Base-by-base conservation (phyloP, 2,888 invertebrate genomes). In the Epistrophe eligans region DNA sequence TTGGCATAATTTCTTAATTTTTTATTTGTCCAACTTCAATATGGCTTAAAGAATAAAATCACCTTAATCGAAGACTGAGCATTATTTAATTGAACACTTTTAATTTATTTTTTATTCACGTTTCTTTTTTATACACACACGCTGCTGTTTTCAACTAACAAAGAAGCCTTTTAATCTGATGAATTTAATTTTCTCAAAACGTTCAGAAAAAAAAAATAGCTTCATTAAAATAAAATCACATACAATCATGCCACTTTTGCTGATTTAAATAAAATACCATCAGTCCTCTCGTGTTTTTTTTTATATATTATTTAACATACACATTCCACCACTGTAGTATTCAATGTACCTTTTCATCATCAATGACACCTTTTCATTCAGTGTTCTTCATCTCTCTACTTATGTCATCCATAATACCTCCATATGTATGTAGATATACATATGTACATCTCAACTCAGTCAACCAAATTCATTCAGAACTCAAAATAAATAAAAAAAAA, bases 391-490 rank as follows among this genome's bases (percentile, higher is more conserved):
- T 15, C 38, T 17, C 50, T 7, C 17, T 24, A 24, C 24, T 24
- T 38, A 8, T 50, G 19, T 28, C 19, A 52, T 43, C 35, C 35
- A 35, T 35, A 35, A 1, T 24, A 24, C 24, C 6, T 32, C 4
- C 0, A 7, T 32, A 32, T 7, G 32, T 32, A 32, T 2, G 32
- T 32, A 32, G 32, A 5, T 32, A 32, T 32, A 24, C 2, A 28
- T 28, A 28, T 11, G 66, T 50, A 40, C 52, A 32, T 2, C 45
- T 15, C 50, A 67, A 50, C 55, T 60, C 71, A 62, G 64, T 57
- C 55, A 71, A 66, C 48, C 71, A 19, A 76, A 80, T 60, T 70
- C 52, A 48, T 70, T 81, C 62, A 52, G 38, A 45, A 35, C 45
- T 58, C 2, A 57, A 52, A 79, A 72, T 52, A 62, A 35, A 24